Base-by-base conservation (phyloP, 2,797 vertebrate species). In the Lacerta viridis region DNA sequence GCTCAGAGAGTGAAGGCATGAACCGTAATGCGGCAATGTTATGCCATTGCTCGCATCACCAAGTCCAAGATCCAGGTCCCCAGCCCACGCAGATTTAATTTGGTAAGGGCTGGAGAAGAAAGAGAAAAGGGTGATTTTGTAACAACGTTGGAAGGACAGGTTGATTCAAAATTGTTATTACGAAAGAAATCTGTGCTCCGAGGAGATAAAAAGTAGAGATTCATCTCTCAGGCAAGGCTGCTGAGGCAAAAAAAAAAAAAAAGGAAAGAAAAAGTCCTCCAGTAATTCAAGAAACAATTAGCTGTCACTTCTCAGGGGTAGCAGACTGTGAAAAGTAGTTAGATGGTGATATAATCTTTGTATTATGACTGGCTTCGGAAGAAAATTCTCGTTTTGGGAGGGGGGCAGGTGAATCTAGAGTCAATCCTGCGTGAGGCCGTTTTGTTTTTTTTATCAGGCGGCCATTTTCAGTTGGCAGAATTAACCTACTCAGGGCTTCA, bases 111-210 rank as follows among this genome's bases (percentile, higher is more conserved):
- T 29, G n/a, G 1, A n/a, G 85, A 80, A 69, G 75, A 82, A 93
- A 90, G 87, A 55, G n/a, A 29, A 39, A 13, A 41, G 69, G 29
- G 27, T 29, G 50, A 79, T 69, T 64, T 80, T 66, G 75, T 80
- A 89, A 39, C 77, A 75, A 89, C 61, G 50, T 81, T 66, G 76
- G n/a, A 66, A 75, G 80, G 46, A 50, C 41, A 82, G 88, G 59
- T 66, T 69, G n/a, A 80, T 85, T 90, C 72, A 64, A 86, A 93
- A 87, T 5, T 93, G 39, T 83, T 90, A n/a, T 87, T 90, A 84
- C 92, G 88, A 93, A 85, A 29, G 43, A 33, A 66, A 80, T 81
- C 76, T 84, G 89, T 85, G 88, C 71, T 87, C 20, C 75, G 76
- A 90, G 41, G 78, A 64, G 13, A 91, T 74, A 90, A 89, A 64